Percentiles rank a stretch among this genome's conserved stretches.
These are phyloP conservation scores for Pipra filicauda DNA, from an alignment of 2,113 vertebrate genomes.

Conservation along the genomic window DNA sequence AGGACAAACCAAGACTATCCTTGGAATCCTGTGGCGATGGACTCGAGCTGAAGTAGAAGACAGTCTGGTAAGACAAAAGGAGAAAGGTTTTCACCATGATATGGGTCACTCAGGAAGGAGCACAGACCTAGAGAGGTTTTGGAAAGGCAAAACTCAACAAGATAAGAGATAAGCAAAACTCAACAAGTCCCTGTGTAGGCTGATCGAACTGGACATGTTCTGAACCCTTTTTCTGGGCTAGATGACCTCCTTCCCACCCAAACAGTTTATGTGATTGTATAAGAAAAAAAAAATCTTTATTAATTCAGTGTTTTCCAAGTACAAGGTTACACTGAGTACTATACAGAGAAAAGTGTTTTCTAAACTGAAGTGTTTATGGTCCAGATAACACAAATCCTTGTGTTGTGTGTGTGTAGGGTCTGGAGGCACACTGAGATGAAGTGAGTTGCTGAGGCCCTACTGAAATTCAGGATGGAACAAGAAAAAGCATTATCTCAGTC, in stretches of 20 bases:
- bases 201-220: background rate
- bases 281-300: background rate
- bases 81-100: background rate
- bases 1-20: background rate
- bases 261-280: background rate
- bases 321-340: background rate
- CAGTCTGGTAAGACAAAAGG: background rate
- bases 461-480: background rate
- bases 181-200: background rate
- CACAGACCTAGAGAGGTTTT: background rate
- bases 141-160: background rate
- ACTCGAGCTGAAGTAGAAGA: background rate
- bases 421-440: background rate
- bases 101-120: background rate
- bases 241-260: background rate
- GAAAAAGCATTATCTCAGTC: background rate
- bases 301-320: background rate
- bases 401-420: background rate
- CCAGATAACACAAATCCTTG: background rate
- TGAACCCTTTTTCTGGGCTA: background rate
- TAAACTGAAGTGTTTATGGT: background rate
- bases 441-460: background rate
- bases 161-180: background rate
- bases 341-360: background rate
- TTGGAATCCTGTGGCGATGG: background rate